Evolutionary conservation across 2,888 invertebrate genomes (phyloP).

Genomic region (Willowsia nigromaculata): DNA sequence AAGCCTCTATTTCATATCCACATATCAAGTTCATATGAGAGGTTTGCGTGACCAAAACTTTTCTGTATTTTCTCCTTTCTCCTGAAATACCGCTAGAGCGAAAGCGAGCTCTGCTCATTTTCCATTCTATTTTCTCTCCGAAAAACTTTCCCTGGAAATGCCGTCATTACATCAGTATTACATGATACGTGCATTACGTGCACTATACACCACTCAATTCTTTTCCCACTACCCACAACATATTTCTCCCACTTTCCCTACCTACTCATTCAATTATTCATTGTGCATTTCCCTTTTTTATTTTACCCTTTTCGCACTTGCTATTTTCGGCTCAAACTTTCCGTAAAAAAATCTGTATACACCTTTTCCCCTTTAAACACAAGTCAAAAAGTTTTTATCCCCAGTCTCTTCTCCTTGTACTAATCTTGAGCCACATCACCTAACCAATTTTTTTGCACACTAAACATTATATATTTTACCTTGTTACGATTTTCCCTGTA

Average conservation of each 20-base stretch:
- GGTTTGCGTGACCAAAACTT: conserved; percentile 26
- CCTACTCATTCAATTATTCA: conserved; percentile 42
- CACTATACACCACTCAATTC: not conserved
- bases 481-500: not conserved
- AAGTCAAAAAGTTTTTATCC: not conserved
- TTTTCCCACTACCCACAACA: not conserved
- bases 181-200: not conserved
- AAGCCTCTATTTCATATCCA: not conserved
- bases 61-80: too few species aligned
- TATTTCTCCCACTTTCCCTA: not conserved
- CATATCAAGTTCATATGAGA: conserved; percentile 5
- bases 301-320: conserved; percentile 11
- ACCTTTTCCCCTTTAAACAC: not conserved
- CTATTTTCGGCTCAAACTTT: conserved; percentile 19
- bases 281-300: conserved; percentile 1
- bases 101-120: not conserved
- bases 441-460: not conserved
- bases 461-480: not conserved
- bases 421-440: not conserved
- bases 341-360: not conserved
- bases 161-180: conserved; percentile 3
- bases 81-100: conserved; percentile 26
- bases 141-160: conserved; percentile 39
- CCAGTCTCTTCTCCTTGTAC: not conserved
- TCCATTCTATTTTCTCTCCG: not conserved